Evolutionary conservation across 2,888 invertebrate species (phyloP).

Genomic region (Cylloceria caligata): DNA sequence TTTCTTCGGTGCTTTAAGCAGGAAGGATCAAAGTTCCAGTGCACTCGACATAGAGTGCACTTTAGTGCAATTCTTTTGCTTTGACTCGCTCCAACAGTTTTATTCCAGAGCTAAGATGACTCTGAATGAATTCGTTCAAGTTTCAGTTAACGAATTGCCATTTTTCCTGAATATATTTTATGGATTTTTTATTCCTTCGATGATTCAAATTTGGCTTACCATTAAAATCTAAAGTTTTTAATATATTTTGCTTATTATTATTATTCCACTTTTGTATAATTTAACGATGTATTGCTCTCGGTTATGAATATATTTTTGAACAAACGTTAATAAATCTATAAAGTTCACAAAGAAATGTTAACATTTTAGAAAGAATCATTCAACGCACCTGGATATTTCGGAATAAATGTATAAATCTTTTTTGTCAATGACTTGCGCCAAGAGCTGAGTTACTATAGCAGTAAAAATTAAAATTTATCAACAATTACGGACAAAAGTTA

Average conservation of each 20-base stretch:
- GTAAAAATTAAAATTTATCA: too few relatives aligned
- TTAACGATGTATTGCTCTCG: too few relatives aligned
- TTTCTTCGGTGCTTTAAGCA: conserved; percentile 17
- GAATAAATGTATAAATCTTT: not conserved
- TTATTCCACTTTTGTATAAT: too few relatives aligned
- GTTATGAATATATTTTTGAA: not conserved
- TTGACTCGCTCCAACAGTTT: not conserved
- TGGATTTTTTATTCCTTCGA: not conserved
- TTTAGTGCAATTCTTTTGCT: not conserved
- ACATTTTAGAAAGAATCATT: not conserved
- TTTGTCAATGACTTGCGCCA: too few relatives aligned
- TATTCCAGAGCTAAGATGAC: not conserved
- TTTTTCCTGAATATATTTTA: not conserved
- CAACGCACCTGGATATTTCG: not conserved
- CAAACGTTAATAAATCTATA: too few relatives aligned
- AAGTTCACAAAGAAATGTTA: not conserved
- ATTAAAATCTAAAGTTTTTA: not conserved
- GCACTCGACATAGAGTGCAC: not conserved
- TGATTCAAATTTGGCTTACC: not conserved
- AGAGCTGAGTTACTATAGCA: too few relatives aligned
- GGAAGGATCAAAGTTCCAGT: conserved; percentile 40
- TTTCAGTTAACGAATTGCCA: not conserved
- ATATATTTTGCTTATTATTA: not conserved
- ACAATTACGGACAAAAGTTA: too few relatives aligned
- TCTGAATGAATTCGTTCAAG: not conserved